These are phyloP conservation scores for Mythimna albipuncta DNA, from an alignment of 2,888 invertebrate species.

Conservation along the genomic window DNA sequence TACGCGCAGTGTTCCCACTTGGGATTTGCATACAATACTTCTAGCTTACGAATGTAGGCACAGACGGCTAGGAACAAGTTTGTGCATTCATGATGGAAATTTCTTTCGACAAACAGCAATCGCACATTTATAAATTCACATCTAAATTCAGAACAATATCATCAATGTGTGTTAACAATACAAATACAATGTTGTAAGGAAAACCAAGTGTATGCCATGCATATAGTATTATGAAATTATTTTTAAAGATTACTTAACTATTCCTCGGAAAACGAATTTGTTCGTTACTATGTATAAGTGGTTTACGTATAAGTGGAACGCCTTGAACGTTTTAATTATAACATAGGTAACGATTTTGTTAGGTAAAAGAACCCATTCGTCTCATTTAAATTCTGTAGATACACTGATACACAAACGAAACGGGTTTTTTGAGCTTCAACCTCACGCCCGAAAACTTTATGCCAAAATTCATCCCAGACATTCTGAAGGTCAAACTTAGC, in stretches of 20 bases:
- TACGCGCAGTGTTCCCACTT: constrained; percentile 52
- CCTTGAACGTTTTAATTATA: constrained; percentile 39
- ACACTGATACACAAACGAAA: constrained; percentile 35
- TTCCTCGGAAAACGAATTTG: not conserved
- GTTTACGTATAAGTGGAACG: constrained; percentile 10
- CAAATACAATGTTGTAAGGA: constrained; percentile 18
- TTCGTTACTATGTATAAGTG: constrained; percentile 3
- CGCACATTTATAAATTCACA: constrained; percentile 30
- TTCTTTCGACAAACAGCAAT: constrained; percentile 38
- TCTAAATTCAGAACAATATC: constrained; percentile 40
- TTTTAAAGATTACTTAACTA: constrained; percentile 15
- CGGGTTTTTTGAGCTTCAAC: constrained; percentile 30
- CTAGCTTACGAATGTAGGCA: constrained; percentile 40
- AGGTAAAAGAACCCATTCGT: constrained; percentile 45
- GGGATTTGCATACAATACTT: constrained; percentile 77
- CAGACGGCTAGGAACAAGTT: constrained; percentile 42
- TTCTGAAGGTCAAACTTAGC: constrained; percentile 44
- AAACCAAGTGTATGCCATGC: constrained; percentile 2
- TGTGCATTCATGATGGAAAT: constrained; percentile 49
- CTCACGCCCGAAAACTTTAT: constrained; percentile 15
- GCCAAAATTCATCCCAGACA: constrained; percentile 29
- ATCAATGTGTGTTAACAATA: constrained; percentile 23
- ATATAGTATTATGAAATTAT: constrained; percentile 15
- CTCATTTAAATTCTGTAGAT: constrained; percentile 54
- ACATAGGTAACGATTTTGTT: constrained; percentile 30